Percentiles rank a stretch among this genome's conserved stretches.
Evolutionary conservation across 1,140 invertebrate species (phyloP).

Genomic region (Euschistus heros): DNA sequence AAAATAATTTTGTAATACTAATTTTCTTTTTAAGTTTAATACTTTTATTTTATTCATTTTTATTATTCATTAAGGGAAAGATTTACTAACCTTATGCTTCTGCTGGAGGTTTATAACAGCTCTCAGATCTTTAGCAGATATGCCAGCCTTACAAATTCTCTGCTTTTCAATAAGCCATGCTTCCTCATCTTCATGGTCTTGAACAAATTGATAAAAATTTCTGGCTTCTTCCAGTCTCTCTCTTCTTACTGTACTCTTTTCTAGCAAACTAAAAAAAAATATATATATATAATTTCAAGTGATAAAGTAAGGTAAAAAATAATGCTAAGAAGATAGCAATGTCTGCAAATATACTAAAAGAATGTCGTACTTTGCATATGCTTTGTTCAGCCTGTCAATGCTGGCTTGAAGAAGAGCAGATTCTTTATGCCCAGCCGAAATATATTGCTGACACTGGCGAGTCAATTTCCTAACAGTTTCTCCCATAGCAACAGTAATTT

Average conservation of each 20-base stretch:
- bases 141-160: constrained; percentile 74
- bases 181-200: constrained; percentile 89
- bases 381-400: constrained; percentile 56
- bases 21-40: too few relatives aligned
- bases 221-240: constrained; percentile 78
- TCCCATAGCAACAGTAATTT: constrained; percentile 68
- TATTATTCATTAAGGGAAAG: background rate
- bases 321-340: background rate
- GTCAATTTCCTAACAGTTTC: constrained; percentile 69
- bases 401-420: constrained; percentile 53
- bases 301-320: background rate
- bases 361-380: constrained; percentile 48
- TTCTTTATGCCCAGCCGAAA: constrained; percentile 46
- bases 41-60: too few relatives aligned
- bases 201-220: constrained; percentile 89
- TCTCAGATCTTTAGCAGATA: constrained; percentile 86
- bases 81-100: constrained; percentile 70
- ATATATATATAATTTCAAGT: background rate
- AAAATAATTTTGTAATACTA: constrained; percentile 13
- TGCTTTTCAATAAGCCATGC: constrained; percentile 89
- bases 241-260: constrained; percentile 64
- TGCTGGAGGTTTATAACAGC: constrained; percentile 82
- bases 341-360: constrained; percentile 4
- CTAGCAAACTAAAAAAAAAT: constrained; percentile 43
- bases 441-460: constrained; percentile 44